Conservation (phyloP, 1,140 invertebrate genomes). For the Drosophila jambulina region DNA sequence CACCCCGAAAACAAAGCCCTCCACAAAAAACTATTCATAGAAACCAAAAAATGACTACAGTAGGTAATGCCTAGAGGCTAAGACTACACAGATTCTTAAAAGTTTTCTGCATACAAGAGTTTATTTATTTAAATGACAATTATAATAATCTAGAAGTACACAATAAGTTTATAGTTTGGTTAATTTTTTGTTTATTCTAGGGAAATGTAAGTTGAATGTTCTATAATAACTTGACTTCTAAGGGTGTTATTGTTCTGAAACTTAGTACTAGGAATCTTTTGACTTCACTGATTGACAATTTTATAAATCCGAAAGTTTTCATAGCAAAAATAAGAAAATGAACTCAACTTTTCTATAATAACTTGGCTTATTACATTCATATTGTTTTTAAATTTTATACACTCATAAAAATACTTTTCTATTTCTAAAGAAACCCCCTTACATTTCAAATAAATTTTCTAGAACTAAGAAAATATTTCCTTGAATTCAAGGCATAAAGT, state of each 20-base stretch:
- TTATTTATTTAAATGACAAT: too few relatives aligned
- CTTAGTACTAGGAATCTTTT: neutral
- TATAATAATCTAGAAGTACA: too few relatives aligned
- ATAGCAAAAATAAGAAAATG: neutral
- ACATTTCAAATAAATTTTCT: too few relatives aligned
- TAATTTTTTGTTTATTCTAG: too few relatives aligned
- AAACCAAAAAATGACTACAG: neutral
- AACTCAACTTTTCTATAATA: neutral
- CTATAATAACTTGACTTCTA: neutral
- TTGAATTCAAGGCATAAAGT: too few relatives aligned
- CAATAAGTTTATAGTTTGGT: too few relatives aligned
- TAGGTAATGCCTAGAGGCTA: neutral
- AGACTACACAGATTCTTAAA: neutral
- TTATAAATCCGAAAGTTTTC: neutral
- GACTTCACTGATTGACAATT: neutral
- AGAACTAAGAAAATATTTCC: too few relatives aligned
- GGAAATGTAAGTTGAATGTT: too few relatives aligned
- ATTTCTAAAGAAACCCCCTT: too few relatives aligned
- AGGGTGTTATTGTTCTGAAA: too few relatives aligned
- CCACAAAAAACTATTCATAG: conserved; percentile 1
- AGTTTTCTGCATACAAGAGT: neutral
- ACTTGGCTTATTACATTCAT: neutral
- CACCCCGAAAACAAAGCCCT: neutral
- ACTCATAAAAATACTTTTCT: too few relatives aligned
- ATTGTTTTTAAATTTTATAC: neutral